phyloP scores from a whole-genome alignment of 2,113 vertebrate species.

The Alexandromys fortis region DNA sequence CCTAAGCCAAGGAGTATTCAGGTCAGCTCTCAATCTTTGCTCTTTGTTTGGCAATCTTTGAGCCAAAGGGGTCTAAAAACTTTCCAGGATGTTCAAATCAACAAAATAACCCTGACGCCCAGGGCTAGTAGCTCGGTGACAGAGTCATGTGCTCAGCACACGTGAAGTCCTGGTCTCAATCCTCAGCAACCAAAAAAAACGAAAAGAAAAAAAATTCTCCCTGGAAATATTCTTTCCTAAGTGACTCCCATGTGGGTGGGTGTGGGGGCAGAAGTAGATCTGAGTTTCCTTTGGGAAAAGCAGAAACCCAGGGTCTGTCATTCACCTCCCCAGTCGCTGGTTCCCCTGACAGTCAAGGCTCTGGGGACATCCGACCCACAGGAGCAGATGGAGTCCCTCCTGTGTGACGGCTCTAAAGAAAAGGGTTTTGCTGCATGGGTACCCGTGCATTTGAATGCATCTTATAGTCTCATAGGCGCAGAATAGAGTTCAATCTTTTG shows the following conservation, averaged over 20 bases:
- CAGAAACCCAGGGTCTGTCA: neutral
- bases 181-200: neutral
- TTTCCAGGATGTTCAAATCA: neutral
- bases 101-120: neutral
- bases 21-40: neutral
- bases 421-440: neutral
- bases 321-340: neutral
- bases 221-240: neutral
- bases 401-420: neutral
- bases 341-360: neutral
- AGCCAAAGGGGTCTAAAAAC: neutral
- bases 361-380: accelerated
- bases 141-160: neutral
- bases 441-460: neutral
- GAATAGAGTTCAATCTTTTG: neutral
- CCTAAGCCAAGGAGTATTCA: neutral
- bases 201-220: neutral
- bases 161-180: neutral
- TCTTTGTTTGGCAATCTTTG: neutral
- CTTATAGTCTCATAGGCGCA: neutral
- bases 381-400: neutral
- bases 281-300: neutral
- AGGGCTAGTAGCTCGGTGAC: neutral
- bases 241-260: neutral
- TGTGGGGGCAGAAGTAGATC: accelerated